Conservation (phyloP, 2,888 invertebrate species). For the Folsomia manolachei region DNA sequence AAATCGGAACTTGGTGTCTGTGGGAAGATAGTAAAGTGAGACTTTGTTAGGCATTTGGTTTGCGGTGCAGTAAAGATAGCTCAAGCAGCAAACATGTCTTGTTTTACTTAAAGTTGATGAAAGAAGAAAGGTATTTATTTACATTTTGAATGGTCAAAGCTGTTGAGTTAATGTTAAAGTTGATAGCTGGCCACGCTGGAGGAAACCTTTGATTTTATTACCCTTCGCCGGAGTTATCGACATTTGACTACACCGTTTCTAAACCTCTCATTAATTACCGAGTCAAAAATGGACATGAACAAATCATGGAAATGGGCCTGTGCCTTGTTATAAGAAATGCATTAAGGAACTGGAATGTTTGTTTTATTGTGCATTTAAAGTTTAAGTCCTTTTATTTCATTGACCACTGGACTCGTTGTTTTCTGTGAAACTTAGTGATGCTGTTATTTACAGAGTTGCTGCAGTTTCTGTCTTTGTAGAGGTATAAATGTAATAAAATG, state of each 20-base stretch:
- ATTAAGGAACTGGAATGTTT: slow-evolving; percentile 17
- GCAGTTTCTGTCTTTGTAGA: background rate
- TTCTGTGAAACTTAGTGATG: too few relatives aligned
- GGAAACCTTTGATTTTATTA: slow-evolving; percentile 7
- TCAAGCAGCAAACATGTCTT: background rate
- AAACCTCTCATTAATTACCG: slow-evolving; percentile 29
- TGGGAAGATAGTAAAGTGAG: background rate
- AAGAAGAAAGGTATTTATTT: background rate
- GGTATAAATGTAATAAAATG: background rate
- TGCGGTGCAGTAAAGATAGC: background rate
- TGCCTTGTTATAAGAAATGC: slow-evolving; percentile 13
- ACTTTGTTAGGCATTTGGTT: background rate
- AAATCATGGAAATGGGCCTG: slow-evolving; percentile 15
- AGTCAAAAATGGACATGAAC: slow-evolving; percentile 30
- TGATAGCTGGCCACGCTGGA: background rate
- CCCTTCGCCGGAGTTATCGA: slow-evolving; percentile 1
- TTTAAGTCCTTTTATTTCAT: too few relatives aligned
- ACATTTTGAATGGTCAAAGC: background rate
- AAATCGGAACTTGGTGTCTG: background rate
- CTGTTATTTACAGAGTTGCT: background rate
- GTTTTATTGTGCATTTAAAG: slow-evolving; percentile 7
- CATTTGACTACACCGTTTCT: slow-evolving; percentile 3
- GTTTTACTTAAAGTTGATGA: too few relatives aligned
- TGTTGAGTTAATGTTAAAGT: background rate
- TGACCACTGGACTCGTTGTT: slow-evolving; percentile 2